Evolutionary conservation across 2,113 vertebrate species (phyloP).

Genomic region (Halichoerus grypus): DNA sequence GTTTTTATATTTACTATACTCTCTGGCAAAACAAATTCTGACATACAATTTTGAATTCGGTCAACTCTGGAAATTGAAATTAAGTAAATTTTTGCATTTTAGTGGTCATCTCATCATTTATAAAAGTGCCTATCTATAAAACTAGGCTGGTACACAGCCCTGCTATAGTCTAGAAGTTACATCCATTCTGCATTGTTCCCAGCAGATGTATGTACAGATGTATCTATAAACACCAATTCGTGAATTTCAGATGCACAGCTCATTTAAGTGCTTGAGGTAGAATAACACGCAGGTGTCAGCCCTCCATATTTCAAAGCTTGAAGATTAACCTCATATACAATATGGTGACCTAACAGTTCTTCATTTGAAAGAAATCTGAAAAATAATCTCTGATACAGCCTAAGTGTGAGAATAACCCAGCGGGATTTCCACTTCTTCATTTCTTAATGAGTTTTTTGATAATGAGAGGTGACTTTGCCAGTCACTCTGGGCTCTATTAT

Average conservation of each 20-base stretch:
- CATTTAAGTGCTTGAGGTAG: conserved; percentile 83
- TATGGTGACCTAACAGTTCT: conserved; percentile 88
- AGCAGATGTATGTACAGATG: conserved; percentile 40
- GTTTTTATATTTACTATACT: neutral
- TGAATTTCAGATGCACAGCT: conserved; percentile 79
- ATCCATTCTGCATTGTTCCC: conserved; percentile 72
- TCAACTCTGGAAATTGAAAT: neutral
- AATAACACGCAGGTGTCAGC: conserved; percentile 84
- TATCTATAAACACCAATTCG: conserved; percentile 75
- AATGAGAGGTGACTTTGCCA: conserved; percentile 92
- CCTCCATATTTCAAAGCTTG: conserved; percentile 85
- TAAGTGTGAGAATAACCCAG: conserved; percentile 89
- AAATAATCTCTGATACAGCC: conserved; percentile 88
- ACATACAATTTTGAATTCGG: neutral
- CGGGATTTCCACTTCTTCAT: conserved; percentile 92
- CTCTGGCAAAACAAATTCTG: conserved; percentile 35
- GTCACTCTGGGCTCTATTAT: conserved; percentile 97
- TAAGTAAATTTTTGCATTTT: neutral
- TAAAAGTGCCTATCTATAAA: conserved; percentile 4
- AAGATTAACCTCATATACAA: conserved; percentile 89
- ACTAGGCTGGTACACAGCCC: conserved; percentile 43
- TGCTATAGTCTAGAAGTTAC: conserved; percentile 26
- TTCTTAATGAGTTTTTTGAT: conserved; percentile 94
- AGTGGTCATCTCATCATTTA: neutral
- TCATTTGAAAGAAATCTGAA: conserved; percentile 89